Evolutionary conservation across 2,797 vertebrate species (phyloP).

Genomic region (Mionectes olivaceus): DNA sequence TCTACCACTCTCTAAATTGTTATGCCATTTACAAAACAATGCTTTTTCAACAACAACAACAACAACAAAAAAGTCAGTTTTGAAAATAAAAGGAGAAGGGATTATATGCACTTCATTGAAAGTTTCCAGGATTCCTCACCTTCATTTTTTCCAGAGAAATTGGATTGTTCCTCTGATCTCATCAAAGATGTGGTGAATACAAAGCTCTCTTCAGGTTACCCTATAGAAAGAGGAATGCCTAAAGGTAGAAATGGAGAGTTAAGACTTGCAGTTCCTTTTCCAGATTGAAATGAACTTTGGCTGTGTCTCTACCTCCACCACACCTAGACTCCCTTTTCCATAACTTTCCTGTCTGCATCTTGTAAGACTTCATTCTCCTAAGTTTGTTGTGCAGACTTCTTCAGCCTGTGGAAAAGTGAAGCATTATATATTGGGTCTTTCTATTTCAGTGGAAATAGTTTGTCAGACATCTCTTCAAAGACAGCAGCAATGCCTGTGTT

Average conservation of each 20-base stretch:
- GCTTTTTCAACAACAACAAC: neutral
- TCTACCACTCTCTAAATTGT: neutral
- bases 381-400: neutral
- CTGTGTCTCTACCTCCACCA: neutral
- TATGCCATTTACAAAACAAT: neutral
- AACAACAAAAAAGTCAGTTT: neutral
- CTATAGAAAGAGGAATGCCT: neutral
- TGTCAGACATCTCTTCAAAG: conserved; percentile 28
- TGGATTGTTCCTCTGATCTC: neutral
- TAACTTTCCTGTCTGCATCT: neutral
- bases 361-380: accelerated
- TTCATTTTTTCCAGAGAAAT: neutral
- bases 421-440: neutral
- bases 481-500: conserved; percentile 24
- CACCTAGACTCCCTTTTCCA: neutral
- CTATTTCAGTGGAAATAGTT: neutral
- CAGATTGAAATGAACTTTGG: neutral
- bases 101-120: neutral
- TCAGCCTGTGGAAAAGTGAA: neutral
- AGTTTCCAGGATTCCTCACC: neutral
- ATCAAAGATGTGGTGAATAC: neutral
- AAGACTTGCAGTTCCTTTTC: neutral
- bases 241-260: neutral
- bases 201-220: neutral
- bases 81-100: neutral